Percentiles rank a stretch among this genome's conserved stretches.
Conservation (phyloP, 1,140 invertebrate species). For the Drosophila ogumai region DNA sequence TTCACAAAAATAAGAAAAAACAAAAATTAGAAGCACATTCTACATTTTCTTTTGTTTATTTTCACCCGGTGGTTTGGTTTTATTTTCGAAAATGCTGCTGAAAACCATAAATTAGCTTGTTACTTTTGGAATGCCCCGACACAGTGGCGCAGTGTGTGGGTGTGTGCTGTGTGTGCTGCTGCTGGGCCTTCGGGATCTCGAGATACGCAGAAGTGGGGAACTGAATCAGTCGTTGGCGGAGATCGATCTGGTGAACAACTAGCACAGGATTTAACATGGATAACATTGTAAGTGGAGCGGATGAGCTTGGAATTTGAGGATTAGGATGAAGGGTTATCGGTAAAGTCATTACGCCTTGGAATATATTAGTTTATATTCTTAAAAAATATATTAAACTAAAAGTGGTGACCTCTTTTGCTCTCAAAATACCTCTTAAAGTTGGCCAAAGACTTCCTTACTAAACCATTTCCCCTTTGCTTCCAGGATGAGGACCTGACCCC, state of each 20-base stretch:
- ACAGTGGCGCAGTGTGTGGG: conserved; percentile 11
- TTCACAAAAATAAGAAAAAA: conserved; percentile 29
- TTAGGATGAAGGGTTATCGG: no score
- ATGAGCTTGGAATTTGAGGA: no score
- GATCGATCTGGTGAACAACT: conserved; percentile 75
- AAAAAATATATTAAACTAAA: background rate
- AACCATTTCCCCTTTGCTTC: conserved; percentile 3
- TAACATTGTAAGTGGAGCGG: conserved; percentile 51
- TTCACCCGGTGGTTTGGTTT: conserved; percentile 48
- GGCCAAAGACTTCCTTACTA: background rate
- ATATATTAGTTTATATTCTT: background rate
- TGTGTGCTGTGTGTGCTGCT: conserved; percentile 13
- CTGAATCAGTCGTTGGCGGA: conserved; percentile 72
- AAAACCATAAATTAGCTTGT: conserved; percentile 84
- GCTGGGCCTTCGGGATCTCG: conserved; percentile 21
- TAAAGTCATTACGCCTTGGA: background rate
- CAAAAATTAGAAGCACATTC: conserved; percentile 61
- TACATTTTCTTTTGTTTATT: conserved; percentile 61
- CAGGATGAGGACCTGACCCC: conserved; percentile 88
- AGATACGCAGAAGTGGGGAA: conserved; percentile 58
- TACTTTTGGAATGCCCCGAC: conserved; percentile 76
- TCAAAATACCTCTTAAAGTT: background rate
- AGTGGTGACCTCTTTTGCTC: background rate
- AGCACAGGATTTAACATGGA: conserved; percentile 59
- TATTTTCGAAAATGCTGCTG: conserved; percentile 77